These are phyloP conservation scores for Nannoperca obscura DNA, from an alignment of 2,797 vertebrate genomes.

Conservation along the genomic window DNA sequence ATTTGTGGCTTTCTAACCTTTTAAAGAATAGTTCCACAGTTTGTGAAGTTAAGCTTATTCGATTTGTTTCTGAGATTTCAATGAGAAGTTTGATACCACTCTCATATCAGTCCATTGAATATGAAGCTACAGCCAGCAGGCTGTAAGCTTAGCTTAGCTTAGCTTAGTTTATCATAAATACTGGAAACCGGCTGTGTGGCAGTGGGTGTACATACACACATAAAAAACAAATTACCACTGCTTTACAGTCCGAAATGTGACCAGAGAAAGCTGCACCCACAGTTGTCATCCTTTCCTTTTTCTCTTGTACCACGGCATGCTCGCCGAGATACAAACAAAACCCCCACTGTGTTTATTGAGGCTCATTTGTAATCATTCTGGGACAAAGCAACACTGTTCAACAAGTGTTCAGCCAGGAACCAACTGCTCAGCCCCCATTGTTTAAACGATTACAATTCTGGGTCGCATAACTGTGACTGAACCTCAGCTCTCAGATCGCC, in stretches of 20 bases:
- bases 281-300: slow-evolving; percentile 8
- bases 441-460: slow-evolving; percentile 47
- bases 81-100: neutral
- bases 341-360: slow-evolving; percentile 8
- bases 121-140: neutral
- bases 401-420: slow-evolving; percentile 53
- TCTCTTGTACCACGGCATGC: neutral
- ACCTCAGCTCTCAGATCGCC: slow-evolving; percentile 40
- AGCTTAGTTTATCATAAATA: neutral
- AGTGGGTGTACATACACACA: neutral
- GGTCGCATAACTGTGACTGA: slow-evolving; percentile 39
- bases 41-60: neutral
- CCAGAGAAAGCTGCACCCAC: neutral
- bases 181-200: neutral
- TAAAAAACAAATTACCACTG: neutral
- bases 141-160: neutral
- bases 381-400: slow-evolving; percentile 58
- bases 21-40: neutral
- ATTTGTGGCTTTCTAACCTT: neutral
- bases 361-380: slow-evolving; percentile 23
- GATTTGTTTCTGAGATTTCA: neutral
- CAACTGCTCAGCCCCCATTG: slow-evolving; percentile 41
- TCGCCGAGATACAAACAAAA: slow-evolving; percentile 1
- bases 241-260: neutral
- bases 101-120: neutral